These are phyloP conservation scores for Odontomyia ornata DNA, from an alignment of 2,888 invertebrate genomes.

Conservation along the genomic window DNA sequence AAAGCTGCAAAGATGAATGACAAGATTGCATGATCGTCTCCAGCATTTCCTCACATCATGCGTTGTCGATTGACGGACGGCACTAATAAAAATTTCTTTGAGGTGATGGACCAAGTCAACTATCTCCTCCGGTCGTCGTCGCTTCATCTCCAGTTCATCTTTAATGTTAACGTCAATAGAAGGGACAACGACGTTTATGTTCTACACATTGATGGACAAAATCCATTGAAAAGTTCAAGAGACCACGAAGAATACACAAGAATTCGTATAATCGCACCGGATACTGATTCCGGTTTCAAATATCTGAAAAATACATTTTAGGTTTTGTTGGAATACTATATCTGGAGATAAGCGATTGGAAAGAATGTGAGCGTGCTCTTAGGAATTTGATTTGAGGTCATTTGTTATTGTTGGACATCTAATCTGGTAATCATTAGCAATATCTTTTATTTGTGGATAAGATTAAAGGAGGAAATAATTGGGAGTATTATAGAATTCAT, in stretches of 20 bases:
- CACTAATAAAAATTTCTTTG: not conserved
- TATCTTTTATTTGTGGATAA: no score
- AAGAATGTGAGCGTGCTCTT: no score
- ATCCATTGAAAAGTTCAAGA: slow-evolving; percentile 1
- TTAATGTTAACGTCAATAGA: no score
- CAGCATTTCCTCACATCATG: slow-evolving; percentile 4
- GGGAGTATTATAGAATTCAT: no score
- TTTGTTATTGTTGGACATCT: no score
- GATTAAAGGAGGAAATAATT: no score
- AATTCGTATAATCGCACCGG: slow-evolving; percentile 3
- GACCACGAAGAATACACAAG: not conserved
- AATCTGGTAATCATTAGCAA: no score
- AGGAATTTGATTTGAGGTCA: no score
- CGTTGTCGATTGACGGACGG: not conserved
- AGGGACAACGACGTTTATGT: no score
- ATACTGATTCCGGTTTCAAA: slow-evolving; percentile 10
- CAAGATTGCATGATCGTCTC: slow-evolving; percentile 7
- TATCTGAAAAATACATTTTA: not conserved
- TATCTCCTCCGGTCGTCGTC: not conserved
- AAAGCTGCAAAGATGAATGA: slow-evolving; percentile 7
- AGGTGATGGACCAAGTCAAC: not conserved
- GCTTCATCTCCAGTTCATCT: no score
- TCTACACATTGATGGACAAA: not conserved
- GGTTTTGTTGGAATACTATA: no score
- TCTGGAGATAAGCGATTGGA: no score